Evolutionary conservation across 2,797 vertebrate species (phyloP), one percentile per base, ranked within the genome.

Genomic region (Choloepus didactylus): DNA sequence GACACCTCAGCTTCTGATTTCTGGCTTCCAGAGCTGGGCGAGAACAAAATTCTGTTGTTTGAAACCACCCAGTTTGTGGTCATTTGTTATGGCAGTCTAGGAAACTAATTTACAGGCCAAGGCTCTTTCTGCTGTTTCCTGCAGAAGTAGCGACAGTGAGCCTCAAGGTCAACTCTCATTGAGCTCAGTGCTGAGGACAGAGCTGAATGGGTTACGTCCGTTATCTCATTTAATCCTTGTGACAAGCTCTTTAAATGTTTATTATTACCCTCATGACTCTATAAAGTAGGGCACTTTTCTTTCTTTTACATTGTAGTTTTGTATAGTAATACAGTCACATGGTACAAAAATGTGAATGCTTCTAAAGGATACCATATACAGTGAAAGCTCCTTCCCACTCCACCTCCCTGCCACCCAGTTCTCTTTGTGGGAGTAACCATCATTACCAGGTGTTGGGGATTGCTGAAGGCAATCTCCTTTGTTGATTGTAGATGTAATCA

Each of bases 171-270:
- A 8, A 16, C 19, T 16, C 25, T 73, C 72, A 5, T 0, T 0
- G 29, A 19, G 27, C 21, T 1, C 16, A 2, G 19, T 27, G 29
- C 35, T 11, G 15, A 49, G 66, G 64, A 51, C 79, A 23, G 35
- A 59, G 76, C 75, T 15, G 9, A 60, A 19, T 27, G 8, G 35
- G 64, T 27, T 12, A 6, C 38, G 1, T 1, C 25, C 1, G 5
- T 1, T 0, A 0, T 86, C 49, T 49, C 54, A 25, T 21, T 31
- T 19, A 31, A 5, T 29, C 29, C 12, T 70, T 23, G 25, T 49
- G 8, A 31, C 41, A 46, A 21, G 35, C 12, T 0, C 0, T 0
- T 21, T 18, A 69, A 18, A 51, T 4, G 5, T n/a, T n/a, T 9
- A 9, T 51, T 12, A 2, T 9, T 35, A 49, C 46, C 7, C 56